A percentile compares a stretch with the other conserved stretches of the same genome.
These are phyloP conservation scores for Lycopodina hypogea DNA, from an alignment of 37 sponge, comb jelly and placozoan species.

Conservation along the genomic window DNA sequence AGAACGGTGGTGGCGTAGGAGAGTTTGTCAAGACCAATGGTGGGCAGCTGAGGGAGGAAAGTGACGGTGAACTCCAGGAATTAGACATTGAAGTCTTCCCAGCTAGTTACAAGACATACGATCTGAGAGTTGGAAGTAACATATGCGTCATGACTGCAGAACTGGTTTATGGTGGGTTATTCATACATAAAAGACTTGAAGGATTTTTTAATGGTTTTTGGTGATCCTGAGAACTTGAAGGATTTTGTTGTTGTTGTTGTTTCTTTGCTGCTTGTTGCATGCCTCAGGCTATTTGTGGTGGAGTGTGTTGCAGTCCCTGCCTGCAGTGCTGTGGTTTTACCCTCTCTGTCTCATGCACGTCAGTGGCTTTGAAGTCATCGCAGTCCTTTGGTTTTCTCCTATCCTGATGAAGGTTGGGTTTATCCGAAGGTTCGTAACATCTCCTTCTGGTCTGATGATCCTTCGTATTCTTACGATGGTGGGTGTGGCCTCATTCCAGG, in stretches of 20 bases:
- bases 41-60: not conserved
- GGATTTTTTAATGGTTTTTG: not conserved
- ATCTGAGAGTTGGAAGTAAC: constrained; percentile 37
- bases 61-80: constrained; percentile 46
- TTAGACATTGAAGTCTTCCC: constrained; percentile 57
- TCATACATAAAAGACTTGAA: not conserved
- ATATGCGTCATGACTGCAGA: constrained; percentile 34
- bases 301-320: constrained; percentile 48
- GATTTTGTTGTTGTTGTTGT: not conserved
- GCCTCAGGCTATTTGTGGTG: constrained; percentile 63
- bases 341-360: constrained; percentile 35
- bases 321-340: constrained; percentile 62
- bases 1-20: no score
- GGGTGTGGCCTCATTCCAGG: constrained; percentile 52
- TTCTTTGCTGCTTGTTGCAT: not conserved
- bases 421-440: constrained; percentile 10
- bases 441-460: constrained; percentile 42
- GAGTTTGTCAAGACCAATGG: no score
- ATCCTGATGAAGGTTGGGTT: constrained; percentile 26
- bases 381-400: constrained; percentile 52
- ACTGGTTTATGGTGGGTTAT: constrained; percentile 29
- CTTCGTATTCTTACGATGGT: constrained; percentile 30
- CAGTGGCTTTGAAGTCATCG: constrained; percentile 45
- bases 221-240: no score
- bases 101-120: constrained; percentile 34